phyloP scores from a whole-genome alignment of 2,113 vertebrate species.

The Engystomops pustulosus region DNA sequence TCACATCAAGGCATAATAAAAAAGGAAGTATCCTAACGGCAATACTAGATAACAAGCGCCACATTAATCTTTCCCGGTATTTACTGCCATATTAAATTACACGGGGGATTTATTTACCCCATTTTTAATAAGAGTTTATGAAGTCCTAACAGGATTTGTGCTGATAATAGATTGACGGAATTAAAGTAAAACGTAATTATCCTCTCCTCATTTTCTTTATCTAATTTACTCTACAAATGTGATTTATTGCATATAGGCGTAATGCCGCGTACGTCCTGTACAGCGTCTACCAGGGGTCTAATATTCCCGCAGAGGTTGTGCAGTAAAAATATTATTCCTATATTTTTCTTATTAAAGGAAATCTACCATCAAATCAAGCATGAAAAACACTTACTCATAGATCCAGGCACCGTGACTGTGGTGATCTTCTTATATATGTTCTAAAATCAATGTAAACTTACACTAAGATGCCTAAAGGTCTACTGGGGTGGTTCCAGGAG shows the following conservation, averaged over 20 bases:
- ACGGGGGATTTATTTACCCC: background rate
- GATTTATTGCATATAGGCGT: conserved; percentile 7
- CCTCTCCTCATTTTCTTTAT: background rate
- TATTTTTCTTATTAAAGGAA: no score
- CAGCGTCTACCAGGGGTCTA: background rate
- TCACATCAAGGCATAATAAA: background rate
- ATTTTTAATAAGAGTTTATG: conserved; percentile 19
- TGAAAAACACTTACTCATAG: no score
- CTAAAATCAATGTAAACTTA: no score
- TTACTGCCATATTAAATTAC: conserved; percentile 3
- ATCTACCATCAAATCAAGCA: no score
- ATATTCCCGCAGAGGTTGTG: background rate
- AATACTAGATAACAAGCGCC: background rate
- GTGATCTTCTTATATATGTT: no score
- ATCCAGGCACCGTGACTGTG: no score
- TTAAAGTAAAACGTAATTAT: conserved; percentile 32
- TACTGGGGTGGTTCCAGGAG: no score
- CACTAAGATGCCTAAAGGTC: no score
- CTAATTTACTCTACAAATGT: conserved; percentile 27
- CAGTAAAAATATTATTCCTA: no score
- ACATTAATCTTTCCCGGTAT: background rate
- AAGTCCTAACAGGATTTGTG: conserved; percentile 14
- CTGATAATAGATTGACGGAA: conserved; percentile 10
- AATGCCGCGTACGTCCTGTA: conserved; percentile 8
- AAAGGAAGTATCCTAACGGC: background rate